Percentiles rank a stretch among this genome's conserved stretches.
Evolutionary conservation across 2,888 invertebrate genomes (phyloP).

Genomic region (Schizotus pectinicornis): DNA sequence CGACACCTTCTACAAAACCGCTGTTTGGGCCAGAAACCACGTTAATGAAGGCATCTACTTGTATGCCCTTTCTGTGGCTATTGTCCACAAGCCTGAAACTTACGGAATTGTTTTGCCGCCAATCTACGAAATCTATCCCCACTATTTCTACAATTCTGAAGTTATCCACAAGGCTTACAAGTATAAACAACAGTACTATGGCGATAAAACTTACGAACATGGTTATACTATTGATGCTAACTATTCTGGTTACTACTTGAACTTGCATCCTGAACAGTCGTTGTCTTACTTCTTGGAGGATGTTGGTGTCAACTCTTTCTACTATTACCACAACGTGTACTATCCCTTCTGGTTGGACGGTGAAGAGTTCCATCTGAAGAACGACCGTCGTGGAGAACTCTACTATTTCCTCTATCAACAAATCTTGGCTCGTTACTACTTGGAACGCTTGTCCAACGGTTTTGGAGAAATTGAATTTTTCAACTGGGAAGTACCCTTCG

Average conservation of each 20-base stretch:
- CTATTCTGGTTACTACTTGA: constrained; percentile 64
- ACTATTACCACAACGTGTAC: constrained; percentile 67
- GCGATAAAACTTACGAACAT: constrained; percentile 37
- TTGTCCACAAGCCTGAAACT: constrained; percentile 69
- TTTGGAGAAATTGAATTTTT: constrained; percentile 70
- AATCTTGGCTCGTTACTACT: constrained; percentile 73
- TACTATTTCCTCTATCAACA: constrained; percentile 73
- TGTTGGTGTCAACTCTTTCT: constrained; percentile 69
- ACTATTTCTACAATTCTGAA: constrained; percentile 72
- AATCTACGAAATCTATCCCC: constrained; percentile 75
- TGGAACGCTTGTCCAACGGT: constrained; percentile 76
- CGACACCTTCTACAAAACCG: constrained; percentile 72
- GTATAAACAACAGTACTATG: constrained; percentile 63
- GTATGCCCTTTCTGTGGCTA: constrained; percentile 68
- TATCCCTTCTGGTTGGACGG: constrained; percentile 71
- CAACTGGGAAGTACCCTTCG: constrained; percentile 61
- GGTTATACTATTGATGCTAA: constrained; percentile 67
- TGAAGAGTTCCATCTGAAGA: constrained; percentile 57
- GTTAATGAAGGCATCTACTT: constrained; percentile 75
- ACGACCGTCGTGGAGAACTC: constrained; percentile 69
- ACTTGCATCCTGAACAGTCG: constrained; percentile 63
- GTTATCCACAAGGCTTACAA: constrained; percentile 71
- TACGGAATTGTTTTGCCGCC: constrained; percentile 72
- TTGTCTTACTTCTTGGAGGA: constrained; percentile 78
- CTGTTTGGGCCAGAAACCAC: constrained; percentile 70